Evolutionary conservation across 2,888 invertebrate species (phyloP), one percentile per base, ranked within the genome.

Genomic region (Sthenelais limicola): DNA sequence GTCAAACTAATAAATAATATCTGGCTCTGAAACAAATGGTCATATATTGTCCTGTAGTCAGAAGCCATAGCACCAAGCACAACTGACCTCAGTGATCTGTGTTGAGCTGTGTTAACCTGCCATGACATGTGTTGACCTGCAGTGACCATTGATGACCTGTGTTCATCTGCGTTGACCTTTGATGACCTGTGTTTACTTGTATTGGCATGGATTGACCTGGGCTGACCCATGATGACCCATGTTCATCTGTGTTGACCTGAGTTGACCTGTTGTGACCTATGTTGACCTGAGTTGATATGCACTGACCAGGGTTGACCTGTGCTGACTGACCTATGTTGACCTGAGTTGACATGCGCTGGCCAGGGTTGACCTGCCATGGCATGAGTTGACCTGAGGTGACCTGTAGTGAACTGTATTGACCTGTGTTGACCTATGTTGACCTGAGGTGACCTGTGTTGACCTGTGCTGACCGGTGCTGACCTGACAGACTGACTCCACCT

Each of bases 401-500:
- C 43, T 43, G 18, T 18, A 18, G 9, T 43, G 9, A 43, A 9
- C 18, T 43, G 18, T 43, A 18, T 43, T 43, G 18, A 18, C 43
- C 43, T 43, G 18, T 43, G 43, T 43, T 43, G 43, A 43, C 43
- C 43, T 43, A 43, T 43, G 43, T 43, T 43, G 43, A 43, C 43
- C 43, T 43, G 18, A 15, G 18, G 18, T 43, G 18, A 43, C 43
- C 43, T 43, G 18, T 43, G 43, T 18, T 43, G 43, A 43, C 43
- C 43, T 43, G 43, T 43, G 43, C 18, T 43, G 43, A n/a, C n/a
- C n/a, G n/a, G n/a, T n/a, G n/a, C n/a, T n/a, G n/a, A n/a, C n/a
- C n/a, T n/a, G n/a, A n/a, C n/a, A n/a, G n/a, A n/a, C n/a, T n/a
- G n/a, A n/a, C n/a, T n/a, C n/a, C n/a, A n/a, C n/a, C n/a, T n/a